phyloP scores from a whole-genome alignment of 2,888 invertebrate genomes.

The Anthophora plumipes region DNA sequence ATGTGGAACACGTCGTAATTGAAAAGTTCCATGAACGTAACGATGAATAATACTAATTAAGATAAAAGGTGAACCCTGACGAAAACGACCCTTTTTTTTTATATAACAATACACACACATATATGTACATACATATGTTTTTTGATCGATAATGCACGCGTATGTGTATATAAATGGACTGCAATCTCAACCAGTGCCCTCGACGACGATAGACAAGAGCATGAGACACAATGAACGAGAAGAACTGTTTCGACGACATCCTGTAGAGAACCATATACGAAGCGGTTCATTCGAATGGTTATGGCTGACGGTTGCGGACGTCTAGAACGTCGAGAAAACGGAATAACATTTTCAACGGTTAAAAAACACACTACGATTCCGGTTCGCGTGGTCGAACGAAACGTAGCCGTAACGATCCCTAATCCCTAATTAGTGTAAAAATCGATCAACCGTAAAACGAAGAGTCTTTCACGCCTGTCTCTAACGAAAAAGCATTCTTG shows the following conservation, averaged over 20 bases:
- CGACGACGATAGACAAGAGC: constrained; percentile 1
- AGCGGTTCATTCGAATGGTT: not conserved
- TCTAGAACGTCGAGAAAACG: constrained; percentile 40
- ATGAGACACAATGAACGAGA: constrained; percentile 12
- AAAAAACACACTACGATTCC: constrained; percentile 41
- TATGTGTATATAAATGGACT: not conserved
- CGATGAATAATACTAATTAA: constrained; percentile 6
- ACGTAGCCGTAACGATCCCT: constrained; percentile 47
- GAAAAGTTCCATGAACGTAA: not conserved
- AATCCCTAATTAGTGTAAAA: constrained; percentile 56
- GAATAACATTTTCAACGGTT: constrained; percentile 45
- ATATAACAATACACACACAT: not conserved
- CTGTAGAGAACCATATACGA: not conserved
- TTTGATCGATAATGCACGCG: constrained; percentile 18
- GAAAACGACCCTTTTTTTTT: no score
- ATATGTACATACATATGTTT: not conserved
- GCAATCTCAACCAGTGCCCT: not conserved
- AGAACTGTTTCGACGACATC: constrained; percentile 30
- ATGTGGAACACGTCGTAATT: not conserved
- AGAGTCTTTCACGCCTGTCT: constrained; percentile 34
- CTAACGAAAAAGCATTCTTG: constrained; percentile 12
- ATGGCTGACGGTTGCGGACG: constrained; percentile 44
- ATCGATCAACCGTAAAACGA: constrained; percentile 61
- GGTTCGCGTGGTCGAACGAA: constrained; percentile 46
- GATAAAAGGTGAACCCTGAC: constrained; percentile 6